Conservation (phyloP, 2,888 invertebrate genomes). For the Clostera curtula region DNA sequence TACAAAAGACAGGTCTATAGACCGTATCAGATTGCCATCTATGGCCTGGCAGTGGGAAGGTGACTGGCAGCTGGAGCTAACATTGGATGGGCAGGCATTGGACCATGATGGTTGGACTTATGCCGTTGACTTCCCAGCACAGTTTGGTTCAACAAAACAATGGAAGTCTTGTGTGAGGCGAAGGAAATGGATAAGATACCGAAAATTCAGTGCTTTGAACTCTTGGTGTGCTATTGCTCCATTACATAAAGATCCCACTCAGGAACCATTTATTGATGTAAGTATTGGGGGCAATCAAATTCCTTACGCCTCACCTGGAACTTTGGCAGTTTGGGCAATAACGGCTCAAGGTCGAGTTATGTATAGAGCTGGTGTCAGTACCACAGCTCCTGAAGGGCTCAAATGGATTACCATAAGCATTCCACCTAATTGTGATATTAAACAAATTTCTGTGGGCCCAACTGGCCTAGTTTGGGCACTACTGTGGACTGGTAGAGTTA, state of each 20-base stretch:
- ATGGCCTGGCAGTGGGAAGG: slow-evolving; percentile 98
- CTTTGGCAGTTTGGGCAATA: slow-evolving; percentile 92
- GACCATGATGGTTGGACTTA: slow-evolving; percentile 96
- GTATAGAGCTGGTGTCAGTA: slow-evolving; percentile 88
- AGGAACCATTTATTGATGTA: slow-evolving; percentile 95
- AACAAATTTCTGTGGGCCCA: slow-evolving; percentile 89
- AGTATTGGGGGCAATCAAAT: slow-evolving; percentile 89
- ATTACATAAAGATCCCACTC: slow-evolving; percentile 90
- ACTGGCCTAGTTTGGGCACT: slow-evolving; percentile 92
- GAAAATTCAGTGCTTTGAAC: slow-evolving; percentile 91
- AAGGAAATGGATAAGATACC: slow-evolving; percentile 91
- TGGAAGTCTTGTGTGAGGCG: slow-evolving; percentile 94
- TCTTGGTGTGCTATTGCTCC: slow-evolving; percentile 95
- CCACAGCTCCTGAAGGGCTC: slow-evolving; percentile 89
- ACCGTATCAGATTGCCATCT: slow-evolving; percentile 89
- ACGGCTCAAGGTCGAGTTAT: slow-evolving; percentile 93
- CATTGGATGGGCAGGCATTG: slow-evolving; percentile 88
- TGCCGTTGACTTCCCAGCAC: slow-evolving; percentile 92
- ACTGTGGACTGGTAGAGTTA: slow-evolving; percentile 86
- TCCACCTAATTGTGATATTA: slow-evolving; percentile 86
- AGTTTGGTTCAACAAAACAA: slow-evolving; percentile 85
- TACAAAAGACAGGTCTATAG: slow-evolving; percentile 82
- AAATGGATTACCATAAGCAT: slow-evolving; percentile 88
- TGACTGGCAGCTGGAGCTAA: slow-evolving; percentile 91
- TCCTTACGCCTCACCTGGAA: slow-evolving; percentile 84